A percentile compares a stretch with the other conserved stretches of the same genome.
Evolutionary conservation across 2,797 vertebrate genomes (phyloP).

Genomic region (Kryptopterus vitreolus): DNA sequence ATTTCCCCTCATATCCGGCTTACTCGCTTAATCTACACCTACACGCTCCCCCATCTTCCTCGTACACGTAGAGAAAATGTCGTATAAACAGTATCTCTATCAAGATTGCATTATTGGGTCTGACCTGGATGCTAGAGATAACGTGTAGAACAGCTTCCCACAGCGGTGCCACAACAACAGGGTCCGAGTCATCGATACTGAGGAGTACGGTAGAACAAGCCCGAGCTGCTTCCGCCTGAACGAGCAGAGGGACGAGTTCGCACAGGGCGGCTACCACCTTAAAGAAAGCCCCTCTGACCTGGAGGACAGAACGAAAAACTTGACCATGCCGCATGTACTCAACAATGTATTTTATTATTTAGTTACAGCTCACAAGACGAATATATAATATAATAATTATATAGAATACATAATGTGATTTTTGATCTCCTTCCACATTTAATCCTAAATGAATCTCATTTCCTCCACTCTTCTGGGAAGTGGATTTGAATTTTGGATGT

Average conservation of each 20-base stretch:
- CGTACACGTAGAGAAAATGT: too few species aligned
- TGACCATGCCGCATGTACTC: neutral
- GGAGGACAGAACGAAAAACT: conserved; percentile 18
- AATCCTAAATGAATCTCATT: too few species aligned
- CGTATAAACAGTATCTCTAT: too few species aligned
- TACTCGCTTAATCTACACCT: neutral
- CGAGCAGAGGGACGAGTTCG: conserved; percentile 77
- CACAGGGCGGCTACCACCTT: conserved; percentile 87
- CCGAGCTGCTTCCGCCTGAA: conserved; percentile 81
- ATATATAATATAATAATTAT: too few species aligned
- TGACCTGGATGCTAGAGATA: conserved; percentile 82
- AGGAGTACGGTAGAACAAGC: conserved; percentile 87
- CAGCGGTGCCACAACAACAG: conserved; percentile 86
- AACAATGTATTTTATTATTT: neutral
- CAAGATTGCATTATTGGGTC: conserved; percentile 18
- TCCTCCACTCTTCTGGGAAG: too few species aligned
- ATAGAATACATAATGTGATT: too few species aligned
- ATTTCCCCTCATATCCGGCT: neutral
- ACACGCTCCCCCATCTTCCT: too few species aligned
- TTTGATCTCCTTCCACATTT: too few species aligned
- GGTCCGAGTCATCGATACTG: conserved; percentile 90
- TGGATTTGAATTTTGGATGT: too few species aligned
- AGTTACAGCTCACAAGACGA: neutral
- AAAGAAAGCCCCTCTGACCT: conserved; percentile 94
- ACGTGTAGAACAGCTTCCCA: conserved; percentile 92